phyloP scores from a whole-genome alignment of 2,888 invertebrate genomes.

The Pseudolycoriella hygida region DNA sequence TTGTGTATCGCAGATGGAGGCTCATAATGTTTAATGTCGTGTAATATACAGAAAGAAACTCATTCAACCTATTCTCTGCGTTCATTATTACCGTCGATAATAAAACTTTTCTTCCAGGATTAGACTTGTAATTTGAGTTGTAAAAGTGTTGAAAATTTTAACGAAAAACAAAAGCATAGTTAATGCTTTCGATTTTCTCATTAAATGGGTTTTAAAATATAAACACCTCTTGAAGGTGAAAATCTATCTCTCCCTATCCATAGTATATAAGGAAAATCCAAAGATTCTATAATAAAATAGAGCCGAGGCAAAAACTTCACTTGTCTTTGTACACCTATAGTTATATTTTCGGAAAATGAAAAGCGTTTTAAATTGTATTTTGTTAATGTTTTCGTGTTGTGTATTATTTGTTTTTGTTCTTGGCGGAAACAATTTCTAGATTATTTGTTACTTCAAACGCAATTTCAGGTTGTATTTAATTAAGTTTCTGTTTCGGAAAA shows the following conservation, averaged over 20 bases:
- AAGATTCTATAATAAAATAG: no score
- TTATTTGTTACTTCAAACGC: constrained; percentile 1
- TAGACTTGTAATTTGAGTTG: constrained; percentile 1
- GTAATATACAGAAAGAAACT: no score
- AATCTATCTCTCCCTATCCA: no score
- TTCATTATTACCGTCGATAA: no score
- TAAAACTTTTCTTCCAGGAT: background rate
- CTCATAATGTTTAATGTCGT: no score
- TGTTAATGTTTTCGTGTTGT: background rate
- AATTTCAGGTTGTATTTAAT: constrained; percentile 1
- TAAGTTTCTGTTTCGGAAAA: background rate
- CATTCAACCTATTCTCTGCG: no score
- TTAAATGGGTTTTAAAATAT: constrained; percentile 1
- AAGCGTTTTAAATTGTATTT: background rate
- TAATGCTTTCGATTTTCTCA: constrained; percentile 1
- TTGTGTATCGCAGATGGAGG: no score
- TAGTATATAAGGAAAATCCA: no score
- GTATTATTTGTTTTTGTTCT: background rate
- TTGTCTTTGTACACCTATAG: no score
- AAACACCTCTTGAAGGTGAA: background rate
- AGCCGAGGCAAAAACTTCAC: no score
- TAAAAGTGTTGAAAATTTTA: background rate
- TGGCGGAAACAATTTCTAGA: background rate
- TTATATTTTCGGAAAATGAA: background rate
- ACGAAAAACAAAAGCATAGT: background rate